Evolutionary conservation across 2,113 vertebrate species (phyloP).

Genomic region (Abramis brama): DNA sequence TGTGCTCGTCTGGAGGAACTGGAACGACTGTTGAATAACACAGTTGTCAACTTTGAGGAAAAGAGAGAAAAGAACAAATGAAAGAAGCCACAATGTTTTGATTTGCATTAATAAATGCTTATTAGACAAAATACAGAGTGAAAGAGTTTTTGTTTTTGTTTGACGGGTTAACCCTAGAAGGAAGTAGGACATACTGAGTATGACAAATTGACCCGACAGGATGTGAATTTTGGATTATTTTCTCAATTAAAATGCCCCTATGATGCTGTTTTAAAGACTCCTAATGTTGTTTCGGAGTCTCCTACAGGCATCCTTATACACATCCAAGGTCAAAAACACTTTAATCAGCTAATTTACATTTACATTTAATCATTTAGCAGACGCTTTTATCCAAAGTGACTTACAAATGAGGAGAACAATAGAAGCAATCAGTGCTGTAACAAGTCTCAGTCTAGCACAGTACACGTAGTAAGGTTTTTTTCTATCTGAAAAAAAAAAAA

Average conservation of each 20-base stretch:
- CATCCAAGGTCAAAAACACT: no score
- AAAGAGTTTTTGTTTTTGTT: background rate
- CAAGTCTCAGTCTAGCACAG: no score
- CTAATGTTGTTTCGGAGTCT: no score
- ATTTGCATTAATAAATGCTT: background rate
- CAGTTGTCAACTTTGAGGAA: slow-evolving; percentile 64
- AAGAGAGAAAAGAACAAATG: slow-evolving; percentile 40
- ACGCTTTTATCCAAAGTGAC: no score
- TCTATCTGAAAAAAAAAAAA: no score
- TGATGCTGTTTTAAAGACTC: no score
- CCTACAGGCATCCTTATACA: no score
- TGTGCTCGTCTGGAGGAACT: slow-evolving; percentile 59
- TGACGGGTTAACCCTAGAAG: background rate
- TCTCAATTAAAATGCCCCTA: background rate
- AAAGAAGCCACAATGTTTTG: slow-evolving; percentile 42
- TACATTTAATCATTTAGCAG: no score
- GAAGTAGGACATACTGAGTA: background rate
- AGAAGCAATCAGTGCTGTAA: no score
- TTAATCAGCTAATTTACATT: no score
- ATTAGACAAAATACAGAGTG: background rate
- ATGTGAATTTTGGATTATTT: background rate
- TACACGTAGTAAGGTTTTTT: no score
- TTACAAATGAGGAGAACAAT: no score
- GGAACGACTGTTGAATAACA: slow-evolving; percentile 69
- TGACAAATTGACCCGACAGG: background rate